Base-by-base conservation (phyloP, 2,113 vertebrate genomes). In the Oncorhynchus nerka region DNA sequence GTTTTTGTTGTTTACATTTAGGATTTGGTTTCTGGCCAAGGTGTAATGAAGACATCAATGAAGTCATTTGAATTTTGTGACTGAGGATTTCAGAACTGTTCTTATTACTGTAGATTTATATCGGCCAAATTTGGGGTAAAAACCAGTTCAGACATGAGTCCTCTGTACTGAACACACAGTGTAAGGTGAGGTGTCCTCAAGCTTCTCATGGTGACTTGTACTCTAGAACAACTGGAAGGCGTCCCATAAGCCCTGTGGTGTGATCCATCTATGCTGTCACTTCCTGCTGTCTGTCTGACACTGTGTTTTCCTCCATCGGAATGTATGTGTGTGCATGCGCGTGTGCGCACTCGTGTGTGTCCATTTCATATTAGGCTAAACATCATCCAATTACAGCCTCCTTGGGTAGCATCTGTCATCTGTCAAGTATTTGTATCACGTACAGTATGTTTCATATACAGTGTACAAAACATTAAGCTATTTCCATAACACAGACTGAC, bases 221-320 rank as follows among this genome's bases (percentile, higher is more conserved):
- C 5, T 34, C 32, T 6, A 34, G 16, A 39, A 68, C 71, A 67
- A 28, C 71, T 73, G 61, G 57, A 72, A 59, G 69, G 55, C 55
- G 73, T 57, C 70, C 49, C 51, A 12, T 12, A 7, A 34, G 34
- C 34, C 34, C 34, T 34, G 34, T 34, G 34, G 34, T 34, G 11
- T 61, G 68, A 69, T 79, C 7, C 48, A 32, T 20, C 20, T 59
- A n/a, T 68, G 26, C 39, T 62, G 68, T 71, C 51, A 39, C 39
- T 70, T 66, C 65, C 30, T 61, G 28, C 20, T 69, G 70, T 15
- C 70, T 15, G 48, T 11, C 28, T 13, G 34, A 34, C 34, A 34
- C 34, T 34, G 34, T 34, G 6, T 34, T 34, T 34, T 34, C 34
- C 34, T 30, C 30, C 67, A 24, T 57, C 34, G 26, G n/a, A 2